A percentile compares a stretch with the other conserved stretches of the same genome.
Evolutionary conservation across 2,113 vertebrate genomes (phyloP).

Genomic region (Lepidothrix coronata): DNA sequence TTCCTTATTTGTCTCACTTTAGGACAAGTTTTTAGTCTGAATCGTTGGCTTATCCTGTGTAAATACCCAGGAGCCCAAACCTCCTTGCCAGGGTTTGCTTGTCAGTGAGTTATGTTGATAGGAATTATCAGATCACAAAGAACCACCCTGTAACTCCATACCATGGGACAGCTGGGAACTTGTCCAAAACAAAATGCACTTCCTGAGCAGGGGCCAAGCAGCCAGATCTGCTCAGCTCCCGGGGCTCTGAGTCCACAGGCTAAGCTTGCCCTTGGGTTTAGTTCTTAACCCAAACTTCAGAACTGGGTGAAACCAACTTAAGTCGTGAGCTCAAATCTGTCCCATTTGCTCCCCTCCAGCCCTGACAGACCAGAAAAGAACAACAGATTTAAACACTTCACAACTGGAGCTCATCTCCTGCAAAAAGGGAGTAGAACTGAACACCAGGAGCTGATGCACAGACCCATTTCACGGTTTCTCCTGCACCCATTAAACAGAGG

Average conservation of each 20-base stretch:
- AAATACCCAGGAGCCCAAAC: neutral
- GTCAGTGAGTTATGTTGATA: neutral
- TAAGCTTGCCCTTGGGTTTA: neutral
- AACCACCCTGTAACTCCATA: neutral
- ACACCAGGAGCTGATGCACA: neutral
- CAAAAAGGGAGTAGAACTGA: fast-evolving
- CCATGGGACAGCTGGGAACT: neutral
- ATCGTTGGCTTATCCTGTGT: neutral
- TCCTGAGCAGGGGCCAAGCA: neutral
- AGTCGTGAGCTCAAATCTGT: neutral
- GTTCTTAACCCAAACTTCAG: neutral
- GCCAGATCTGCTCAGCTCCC: neutral
- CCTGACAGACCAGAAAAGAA: neutral
- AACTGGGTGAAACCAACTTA: neutral
- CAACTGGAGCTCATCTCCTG: neutral
- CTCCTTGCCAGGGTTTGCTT: neutral
- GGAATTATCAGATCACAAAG: neutral
- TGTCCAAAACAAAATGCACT: neutral
- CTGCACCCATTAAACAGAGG: neutral
- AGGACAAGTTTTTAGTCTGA: neutral
- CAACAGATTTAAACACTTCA: neutral
- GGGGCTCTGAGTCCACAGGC: neutral
- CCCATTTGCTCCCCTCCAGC: neutral
- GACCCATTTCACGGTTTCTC: neutral
- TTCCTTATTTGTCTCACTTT: neutral